Conservation (phyloP, 1,140 invertebrate genomes). For the Drosophila pandora region DNA sequence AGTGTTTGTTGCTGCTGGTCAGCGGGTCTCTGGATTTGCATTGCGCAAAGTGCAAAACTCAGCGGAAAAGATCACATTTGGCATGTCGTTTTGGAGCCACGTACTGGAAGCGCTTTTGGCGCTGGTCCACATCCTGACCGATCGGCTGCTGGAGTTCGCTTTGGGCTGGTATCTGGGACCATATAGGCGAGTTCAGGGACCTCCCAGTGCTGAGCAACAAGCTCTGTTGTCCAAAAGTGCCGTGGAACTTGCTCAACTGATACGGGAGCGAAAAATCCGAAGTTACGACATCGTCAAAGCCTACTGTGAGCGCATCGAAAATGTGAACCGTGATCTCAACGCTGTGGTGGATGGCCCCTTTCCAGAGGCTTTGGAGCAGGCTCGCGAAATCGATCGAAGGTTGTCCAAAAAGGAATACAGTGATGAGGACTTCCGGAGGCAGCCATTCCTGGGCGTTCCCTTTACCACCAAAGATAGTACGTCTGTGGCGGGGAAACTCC, state of each 20-base stretch:
- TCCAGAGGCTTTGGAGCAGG: constrained; percentile 91
- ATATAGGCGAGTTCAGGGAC: constrained; percentile 82
- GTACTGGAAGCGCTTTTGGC: constrained; percentile 53
- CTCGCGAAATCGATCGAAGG: constrained; percentile 88
- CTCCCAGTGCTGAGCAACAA: constrained; percentile 84
- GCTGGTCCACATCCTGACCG: constrained; percentile 64
- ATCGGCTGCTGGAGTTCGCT: constrained; percentile 65
- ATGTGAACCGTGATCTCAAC: constrained; percentile 92
- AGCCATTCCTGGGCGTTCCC: constrained; percentile 91
- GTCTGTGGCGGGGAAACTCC: constrained; percentile 86
- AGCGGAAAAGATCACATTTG: constrained; percentile 12
- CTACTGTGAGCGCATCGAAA: constrained; percentile 91
- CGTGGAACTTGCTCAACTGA: constrained; percentile 86
- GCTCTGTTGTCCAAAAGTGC: constrained; percentile 87
- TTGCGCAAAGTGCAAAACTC: constrained; percentile 41
- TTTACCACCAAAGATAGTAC: constrained; percentile 90
- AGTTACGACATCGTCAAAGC: constrained; percentile 89
- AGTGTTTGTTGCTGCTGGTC: background rate
- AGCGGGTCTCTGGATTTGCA: constrained; percentile 14
- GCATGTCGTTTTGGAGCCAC: constrained; percentile 48
- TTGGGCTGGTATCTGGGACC: constrained; percentile 72
- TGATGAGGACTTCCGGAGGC: constrained; percentile 86
- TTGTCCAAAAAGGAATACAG: constrained; percentile 85
- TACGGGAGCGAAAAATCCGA: constrained; percentile 87
- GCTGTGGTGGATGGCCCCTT: constrained; percentile 91